Conservation (phyloP, 2,113 vertebrate genomes). For the Tupaia tana region DNA sequence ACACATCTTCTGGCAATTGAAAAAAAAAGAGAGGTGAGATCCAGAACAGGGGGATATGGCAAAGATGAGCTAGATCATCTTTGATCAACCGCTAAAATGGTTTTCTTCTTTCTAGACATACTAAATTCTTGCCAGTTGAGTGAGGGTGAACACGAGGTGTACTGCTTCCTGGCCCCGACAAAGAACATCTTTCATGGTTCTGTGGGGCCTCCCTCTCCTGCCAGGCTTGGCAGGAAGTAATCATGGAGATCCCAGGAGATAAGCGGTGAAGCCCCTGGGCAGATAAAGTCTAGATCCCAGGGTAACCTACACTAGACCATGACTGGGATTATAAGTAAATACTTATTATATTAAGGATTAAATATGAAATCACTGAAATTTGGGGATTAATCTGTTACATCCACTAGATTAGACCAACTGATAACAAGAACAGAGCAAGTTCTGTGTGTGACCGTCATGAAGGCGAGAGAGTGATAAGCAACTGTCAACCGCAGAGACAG, state of each 20-base stretch:
- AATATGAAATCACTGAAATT: neutral
- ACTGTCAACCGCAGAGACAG: accelerated
- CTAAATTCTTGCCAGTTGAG: neutral
- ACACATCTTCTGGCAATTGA: too few species aligned
- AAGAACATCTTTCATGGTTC: accelerated
- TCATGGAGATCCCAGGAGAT: accelerated
- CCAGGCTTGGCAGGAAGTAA: neutral
- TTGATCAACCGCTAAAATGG: too few species aligned
- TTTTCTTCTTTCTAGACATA: neutral
- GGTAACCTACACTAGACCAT: neutral
- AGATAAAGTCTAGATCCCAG: neutral
- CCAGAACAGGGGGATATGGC: neutral
- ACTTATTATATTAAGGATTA: neutral
- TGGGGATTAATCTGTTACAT: neutral
- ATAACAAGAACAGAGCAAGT: neutral
- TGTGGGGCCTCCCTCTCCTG: neutral
- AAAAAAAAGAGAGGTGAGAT: neutral
- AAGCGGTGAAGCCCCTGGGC: neutral
- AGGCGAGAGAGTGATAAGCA: neutral
- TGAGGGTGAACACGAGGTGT: accelerated
- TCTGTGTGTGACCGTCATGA: neutral
- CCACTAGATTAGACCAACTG: neutral
- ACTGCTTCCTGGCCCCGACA: neutral
- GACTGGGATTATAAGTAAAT: neutral
- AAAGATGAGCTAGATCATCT: neutral